phyloP scores from a whole-genome alignment of 2,113 vertebrate species.

The Pterocles burchelli region DNA sequence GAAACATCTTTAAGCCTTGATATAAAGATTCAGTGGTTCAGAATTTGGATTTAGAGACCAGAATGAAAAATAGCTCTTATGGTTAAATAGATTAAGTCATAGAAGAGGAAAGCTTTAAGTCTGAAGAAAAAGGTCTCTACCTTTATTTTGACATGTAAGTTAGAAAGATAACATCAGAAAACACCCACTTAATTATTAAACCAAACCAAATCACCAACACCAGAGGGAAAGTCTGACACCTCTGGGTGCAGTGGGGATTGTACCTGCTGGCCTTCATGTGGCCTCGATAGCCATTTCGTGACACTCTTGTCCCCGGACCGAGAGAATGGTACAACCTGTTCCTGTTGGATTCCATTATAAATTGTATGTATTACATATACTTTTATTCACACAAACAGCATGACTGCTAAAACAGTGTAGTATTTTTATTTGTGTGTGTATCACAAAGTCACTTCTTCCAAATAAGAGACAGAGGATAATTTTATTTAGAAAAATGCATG shows the following conservation, averaged over 20 bases:
- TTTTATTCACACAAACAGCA: slow-evolving; percentile 69
- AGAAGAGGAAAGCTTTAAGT: slow-evolving; percentile 13
- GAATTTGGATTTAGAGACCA: slow-evolving; percentile 45
- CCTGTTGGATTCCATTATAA: slow-evolving; percentile 97
- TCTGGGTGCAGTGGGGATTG: slow-evolving; percentile 73
- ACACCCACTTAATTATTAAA: slow-evolving; percentile 69
- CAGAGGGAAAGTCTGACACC: slow-evolving; percentile 69
- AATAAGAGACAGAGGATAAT: neutral
- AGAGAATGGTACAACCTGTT: slow-evolving; percentile 99
- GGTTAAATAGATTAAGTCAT: neutral
- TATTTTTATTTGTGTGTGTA: neutral
- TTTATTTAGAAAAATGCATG: slow-evolving; percentile 41
- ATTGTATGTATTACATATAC: slow-evolving; percentile 78
- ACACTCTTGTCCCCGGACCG: slow-evolving; percentile 95
- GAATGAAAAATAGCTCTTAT: slow-evolving; percentile 24
- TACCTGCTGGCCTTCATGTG: slow-evolving; percentile 98
- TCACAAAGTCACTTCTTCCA: slow-evolving; percentile 39
- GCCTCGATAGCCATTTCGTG: slow-evolving; percentile 96
- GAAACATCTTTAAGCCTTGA: slow-evolving; percentile 21
- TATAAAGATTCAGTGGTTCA: slow-evolving; percentile 5
- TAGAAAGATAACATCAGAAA: slow-evolving; percentile 70
- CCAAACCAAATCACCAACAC: slow-evolving; percentile 77
- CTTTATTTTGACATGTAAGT: slow-evolving; percentile 52
- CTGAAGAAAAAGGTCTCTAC: slow-evolving; percentile 37
- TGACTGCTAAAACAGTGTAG: slow-evolving; percentile 66